Evolutionary conservation across 2,113 vertebrate species (phyloP), one percentile per base, ranked within the genome.

Genomic region (Marcusenius ussheri): DNA sequence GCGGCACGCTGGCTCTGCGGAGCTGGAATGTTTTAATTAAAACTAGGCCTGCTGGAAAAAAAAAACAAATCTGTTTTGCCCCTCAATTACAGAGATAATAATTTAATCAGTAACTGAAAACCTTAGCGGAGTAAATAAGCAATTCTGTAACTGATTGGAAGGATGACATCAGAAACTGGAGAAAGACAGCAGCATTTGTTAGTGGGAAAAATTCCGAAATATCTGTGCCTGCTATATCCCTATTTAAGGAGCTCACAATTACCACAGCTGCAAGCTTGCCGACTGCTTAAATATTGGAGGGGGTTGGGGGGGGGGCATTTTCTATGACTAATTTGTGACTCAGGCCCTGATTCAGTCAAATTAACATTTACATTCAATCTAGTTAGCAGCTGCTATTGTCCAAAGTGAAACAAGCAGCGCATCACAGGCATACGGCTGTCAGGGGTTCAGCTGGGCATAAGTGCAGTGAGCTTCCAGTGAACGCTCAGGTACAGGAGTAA

Each of bases 51-150:
- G 42, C 0, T 31, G 39, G 39, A 19, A 19, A 42, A 42, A 47
- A 15, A 42, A 45, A 45, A 45, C 39, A 83, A 83, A 83, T 83
- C 77, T 45, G 39, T 45, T 83, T 83, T 83, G 77, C 77, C 77
- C 77, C n/a, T 24, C 77, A 83, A 83, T 83, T 83, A 83, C 77
- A 83, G 77, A 83, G 42, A 83, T 83, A 83, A 83, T 83, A 42
- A 83, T 83, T 83, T 83, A 83, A 83, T 83, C 77, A 83, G 77
- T 19, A 45, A 45, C 42, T 45, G 35, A 83, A 83, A 83, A 45
- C 77, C 17, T 45, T 45, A 17, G 42, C 42, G 4, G 77, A 83
- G 39, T 83, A 83, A 83, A 83, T 83, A 45, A 83, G 77, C 42
- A 45, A 83, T 45, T 42, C 42, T 83, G 77, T 83, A 24, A 45